Conservation (phyloP, 2,113 vertebrate genomes). For the western clawed frog (Xenopus tropicalis) region UCB_Xtro_10.0 CM004445.2:37769501-37770000, state of each 20-base stretch:
- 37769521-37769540: too few species aligned
- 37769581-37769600: neutral
- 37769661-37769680: slow-evolving; percentile 93
- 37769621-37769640: slow-evolving; percentile 61
- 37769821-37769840: slow-evolving; percentile 72
- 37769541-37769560: too few species aligned
- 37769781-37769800: slow-evolving; percentile 90
- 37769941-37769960: slow-evolving; percentile 76
- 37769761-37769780: slow-evolving; percentile 79
- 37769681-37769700: slow-evolving; percentile 85
- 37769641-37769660: slow-evolving; percentile 89
- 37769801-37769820: slow-evolving; percentile 89
- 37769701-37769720: slow-evolving; percentile 87
- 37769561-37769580: too few species aligned
- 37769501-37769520: too few species aligned
- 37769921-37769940: slow-evolving; percentile 84
- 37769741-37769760: slow-evolving; percentile 85
- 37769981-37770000: slow-evolving; percentile 60
- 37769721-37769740: slow-evolving; percentile 82
- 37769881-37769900: slow-evolving; percentile 91
- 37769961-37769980: slow-evolving; percentile 64
- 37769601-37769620: neutral
- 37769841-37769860: slow-evolving; percentile 88
- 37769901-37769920: slow-evolving; percentile 84
- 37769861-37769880: slow-evolving; percentile 88